Evolutionary conservation across 2,888 invertebrate species (phyloP), one percentile per base, ranked within the genome.

Genomic region (Oscheius myriophilus): DNA sequence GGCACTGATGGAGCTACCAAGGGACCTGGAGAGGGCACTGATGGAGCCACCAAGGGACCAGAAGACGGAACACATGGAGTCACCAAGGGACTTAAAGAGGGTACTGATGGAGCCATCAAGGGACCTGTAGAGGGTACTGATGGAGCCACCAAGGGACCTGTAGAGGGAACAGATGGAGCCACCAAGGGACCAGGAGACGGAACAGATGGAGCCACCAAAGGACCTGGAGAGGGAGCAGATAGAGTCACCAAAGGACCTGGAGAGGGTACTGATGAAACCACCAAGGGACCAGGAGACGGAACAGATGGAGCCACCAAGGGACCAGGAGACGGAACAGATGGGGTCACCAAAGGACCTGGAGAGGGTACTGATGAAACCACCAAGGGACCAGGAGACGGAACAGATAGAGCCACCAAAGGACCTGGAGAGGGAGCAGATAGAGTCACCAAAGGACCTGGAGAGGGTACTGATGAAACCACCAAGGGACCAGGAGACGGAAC

Each of bases 301-400:
- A 1, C 14, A 2, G 39, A 12, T 21, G 16, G 23, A n/a, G 26
- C 14, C 3, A 11, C 54, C 26, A 18, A 33, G 12, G 54, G 54
- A 12, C 26, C 26, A 14, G 54, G 54, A 54, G 26, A 12, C 11
- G 54, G 18, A 53, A 3, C 53, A 6, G 18, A 46, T 18, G 49
- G 49, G 11, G 54, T n/a, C 2, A 21, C 39, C 39, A 39, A 54
- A 16, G 54, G 54, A 25, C 33, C 54, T 54, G 54, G 54, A 54
- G 33, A 33, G 3, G 33, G 33, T 6, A 3, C 33, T 33, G 33
- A 33, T 33, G 39, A 2, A 23, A 12, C 14, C 3, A 11, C 54
- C 26, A 18, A 33, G 12, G 54, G 54, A 12, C 26, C 26, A 7
- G 54, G 54, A 54, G 26, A 12, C 11, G 54, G 18, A 53, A 3